phyloP scores from a whole-genome alignment of 2,888 invertebrate genomes.

The Dione vanillae region DNA sequence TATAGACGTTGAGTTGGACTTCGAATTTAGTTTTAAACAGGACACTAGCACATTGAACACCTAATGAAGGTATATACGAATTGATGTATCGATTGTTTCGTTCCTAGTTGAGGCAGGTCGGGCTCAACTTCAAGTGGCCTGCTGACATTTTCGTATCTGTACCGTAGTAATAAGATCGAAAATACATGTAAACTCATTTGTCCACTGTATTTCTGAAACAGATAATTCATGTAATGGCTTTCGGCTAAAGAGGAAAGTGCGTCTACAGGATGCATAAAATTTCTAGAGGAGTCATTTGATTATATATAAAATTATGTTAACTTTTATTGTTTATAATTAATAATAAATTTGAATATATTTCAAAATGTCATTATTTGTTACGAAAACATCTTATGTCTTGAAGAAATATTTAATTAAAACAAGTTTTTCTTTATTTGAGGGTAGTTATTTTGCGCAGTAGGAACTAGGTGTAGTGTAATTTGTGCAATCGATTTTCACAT shows the following conservation, averaged over 20 bases:
- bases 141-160: constrained; percentile 27
- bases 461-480: constrained; percentile 7
- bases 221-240: constrained; percentile 42
- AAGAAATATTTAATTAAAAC: no score
- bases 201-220: constrained; percentile 33
- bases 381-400: no score
- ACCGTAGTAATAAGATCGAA: constrained; percentile 25
- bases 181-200: constrained; percentile 30
- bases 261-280: constrained; percentile 24
- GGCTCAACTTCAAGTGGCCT: constrained; percentile 11
- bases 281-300: constrained; percentile 28
- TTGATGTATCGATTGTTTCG: constrained; percentile 43
- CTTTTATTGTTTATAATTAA: no score
- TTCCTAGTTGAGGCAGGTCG: constrained; percentile 41
- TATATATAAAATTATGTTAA: not conserved
- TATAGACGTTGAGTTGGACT: not conserved
- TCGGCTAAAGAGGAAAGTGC: constrained; percentile 37
- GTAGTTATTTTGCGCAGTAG: not conserved
- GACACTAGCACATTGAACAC: constrained; percentile 31
- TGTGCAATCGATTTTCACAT: constrained; percentile 34
- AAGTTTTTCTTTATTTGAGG: not conserved
- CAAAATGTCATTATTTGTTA: no score
- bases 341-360: no score
- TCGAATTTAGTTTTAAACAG: constrained; percentile 33
- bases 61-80: constrained; percentile 43